These are phyloP conservation scores for Epinotia brunnichana DNA, from an alignment of 2,888 invertebrate species.

Conservation along the genomic window DNA sequence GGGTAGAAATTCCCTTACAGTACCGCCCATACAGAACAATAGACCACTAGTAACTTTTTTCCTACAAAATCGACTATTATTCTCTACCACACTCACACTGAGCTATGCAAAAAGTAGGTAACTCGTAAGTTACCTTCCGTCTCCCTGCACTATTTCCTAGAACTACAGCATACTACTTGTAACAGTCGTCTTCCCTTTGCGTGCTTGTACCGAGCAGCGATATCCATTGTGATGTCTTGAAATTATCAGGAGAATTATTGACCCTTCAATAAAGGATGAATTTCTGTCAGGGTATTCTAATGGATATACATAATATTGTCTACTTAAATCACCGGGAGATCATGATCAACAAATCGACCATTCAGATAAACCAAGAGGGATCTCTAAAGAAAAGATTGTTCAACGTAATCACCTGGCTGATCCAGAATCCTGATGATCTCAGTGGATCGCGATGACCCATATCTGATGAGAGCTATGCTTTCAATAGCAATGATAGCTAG, in stretches of 20 bases:
- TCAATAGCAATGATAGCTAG: slow-evolving; percentile 14
- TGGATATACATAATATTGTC: background rate
- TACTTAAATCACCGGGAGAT: background rate
- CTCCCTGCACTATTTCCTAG: no score
- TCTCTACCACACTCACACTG: background rate
- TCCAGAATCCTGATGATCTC: slow-evolving; percentile 4
- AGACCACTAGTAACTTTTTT: background rate
- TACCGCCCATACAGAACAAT: slow-evolving; percentile 10
- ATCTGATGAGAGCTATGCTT: slow-evolving; percentile 1
- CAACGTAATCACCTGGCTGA: background rate
- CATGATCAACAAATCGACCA: background rate
- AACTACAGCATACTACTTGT: background rate
- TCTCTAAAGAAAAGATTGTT: background rate
- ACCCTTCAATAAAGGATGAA: background rate
- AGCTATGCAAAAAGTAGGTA: background rate
- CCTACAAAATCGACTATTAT: background rate
- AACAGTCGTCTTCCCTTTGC: background rate
- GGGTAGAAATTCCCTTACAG: slow-evolving; percentile 12
- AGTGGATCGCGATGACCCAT: background rate
- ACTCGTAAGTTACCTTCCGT: background rate
- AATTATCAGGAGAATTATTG: background rate
- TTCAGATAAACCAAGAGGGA: background rate
- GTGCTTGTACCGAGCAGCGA: background rate
- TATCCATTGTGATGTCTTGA: background rate
- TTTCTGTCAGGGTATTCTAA: background rate